Conservation (phyloP, 1,140 invertebrate species). For the Drosophila neocordata region DNA sequence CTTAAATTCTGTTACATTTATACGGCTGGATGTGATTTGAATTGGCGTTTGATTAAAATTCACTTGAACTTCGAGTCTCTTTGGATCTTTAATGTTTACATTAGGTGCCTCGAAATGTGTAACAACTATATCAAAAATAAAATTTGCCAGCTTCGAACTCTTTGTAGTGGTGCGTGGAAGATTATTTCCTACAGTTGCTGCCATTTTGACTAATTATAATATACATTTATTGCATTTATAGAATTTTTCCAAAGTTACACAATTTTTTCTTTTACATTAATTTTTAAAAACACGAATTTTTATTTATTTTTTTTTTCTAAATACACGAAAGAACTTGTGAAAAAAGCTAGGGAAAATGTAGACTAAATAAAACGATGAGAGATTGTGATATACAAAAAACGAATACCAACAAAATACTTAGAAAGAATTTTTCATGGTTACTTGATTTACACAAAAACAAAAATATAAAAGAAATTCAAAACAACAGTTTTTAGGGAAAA, state of each 20-base stretch:
- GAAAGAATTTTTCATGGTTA: no score
- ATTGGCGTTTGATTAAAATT: conserved; percentile 34
- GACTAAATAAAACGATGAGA: conserved; percentile 1
- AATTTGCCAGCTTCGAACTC: conserved; percentile 7
- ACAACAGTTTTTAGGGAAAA: no score
- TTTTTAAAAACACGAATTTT: conserved; percentile 6
- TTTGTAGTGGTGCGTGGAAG: not conserved
- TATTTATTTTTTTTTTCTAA: not conserved
- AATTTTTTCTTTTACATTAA: not conserved
- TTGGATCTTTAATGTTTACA: not conserved
- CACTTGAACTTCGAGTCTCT: conserved; percentile 4
- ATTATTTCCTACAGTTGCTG: not conserved
- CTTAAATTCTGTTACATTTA: conserved; percentile 53
- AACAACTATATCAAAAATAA: conserved; percentile 52
- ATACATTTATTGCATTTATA: not conserved
- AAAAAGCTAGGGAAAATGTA: conserved; percentile 7
- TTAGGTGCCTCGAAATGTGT: conserved; percentile 11
- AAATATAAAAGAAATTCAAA: no score
- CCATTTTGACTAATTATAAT: not conserved
- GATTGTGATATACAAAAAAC: not conserved
- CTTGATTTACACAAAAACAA: no score
- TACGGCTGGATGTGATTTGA: conserved; percentile 29
- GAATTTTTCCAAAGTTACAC: not conserved
- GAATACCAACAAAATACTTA: not conserved
- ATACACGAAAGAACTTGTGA: not conserved